Evolutionary conservation across 2,797 vertebrate genomes (phyloP).

Genomic region (Adelosebastes latens): DNA sequence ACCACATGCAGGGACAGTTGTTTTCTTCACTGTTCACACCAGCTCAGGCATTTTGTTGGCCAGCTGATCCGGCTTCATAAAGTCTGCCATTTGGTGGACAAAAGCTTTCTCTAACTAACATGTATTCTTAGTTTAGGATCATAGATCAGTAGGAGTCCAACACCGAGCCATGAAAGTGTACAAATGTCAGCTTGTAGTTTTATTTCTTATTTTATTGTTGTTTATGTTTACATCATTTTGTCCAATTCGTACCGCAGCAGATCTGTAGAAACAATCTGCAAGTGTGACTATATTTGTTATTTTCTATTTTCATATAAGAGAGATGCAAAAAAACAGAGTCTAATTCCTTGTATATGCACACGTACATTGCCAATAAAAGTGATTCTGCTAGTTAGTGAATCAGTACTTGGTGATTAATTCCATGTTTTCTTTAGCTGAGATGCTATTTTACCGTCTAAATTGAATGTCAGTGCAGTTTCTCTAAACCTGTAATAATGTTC

Average conservation of each 20-base stretch:
- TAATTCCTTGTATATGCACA: no score
- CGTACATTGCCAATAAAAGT: no score
- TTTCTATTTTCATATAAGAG: no score
- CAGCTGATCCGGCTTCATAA: background rate
- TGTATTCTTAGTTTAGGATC: background rate
- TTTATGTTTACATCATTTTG: no score
- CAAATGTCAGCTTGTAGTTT: background rate
- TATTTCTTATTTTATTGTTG: no score
- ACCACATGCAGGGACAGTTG: conserved; percentile 48
- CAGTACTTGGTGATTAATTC: no score
- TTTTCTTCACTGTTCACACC: conserved; percentile 43
- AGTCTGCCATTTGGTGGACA: conserved; percentile 32
- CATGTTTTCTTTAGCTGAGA: background rate
- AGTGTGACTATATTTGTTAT: no score
- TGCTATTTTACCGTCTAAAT: background rate
- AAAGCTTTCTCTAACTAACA: background rate
- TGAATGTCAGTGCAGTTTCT: background rate
- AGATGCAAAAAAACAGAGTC: no score
- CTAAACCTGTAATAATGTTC: background rate
- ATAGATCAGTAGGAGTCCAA: background rate
- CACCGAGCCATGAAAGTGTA: background rate
- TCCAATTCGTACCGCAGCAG: no score
- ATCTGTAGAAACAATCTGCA: no score
- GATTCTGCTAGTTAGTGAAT: background rate
- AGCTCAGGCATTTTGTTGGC: conserved; percentile 30